Base-by-base conservation (phyloP, 2,888 invertebrate genomes). In the Trisateles emortualis region DNA sequence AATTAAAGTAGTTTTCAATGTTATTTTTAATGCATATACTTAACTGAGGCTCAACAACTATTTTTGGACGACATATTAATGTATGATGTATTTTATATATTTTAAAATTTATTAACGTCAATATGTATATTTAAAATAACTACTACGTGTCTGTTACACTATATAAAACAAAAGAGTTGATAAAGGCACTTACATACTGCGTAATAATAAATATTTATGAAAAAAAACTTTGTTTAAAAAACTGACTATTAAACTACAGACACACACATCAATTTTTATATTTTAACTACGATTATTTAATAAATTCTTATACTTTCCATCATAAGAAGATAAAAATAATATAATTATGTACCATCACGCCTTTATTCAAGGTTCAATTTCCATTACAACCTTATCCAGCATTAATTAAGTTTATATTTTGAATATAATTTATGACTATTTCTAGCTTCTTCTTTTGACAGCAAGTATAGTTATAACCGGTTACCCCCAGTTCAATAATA, bases 131-230 rank as follows among this genome's bases (percentile, higher is more conserved):
- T 11, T 44, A 19, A 14, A 26, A 6, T 6, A 26, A 26, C 1
- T 26, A 8, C 1, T 8, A 26, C n/a, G 19, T 36, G 17, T 36
- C 36, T 45, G 17, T 39, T 29, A 47, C 32, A 22, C 30, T 39
- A 39, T 44, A 16, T 9, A 44, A 38, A 30, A 38, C 44, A 19
- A 38, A 68, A 65, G 30, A 33, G 51, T 35, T 55, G 57, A 54
- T 54, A 72, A 72, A 72, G 74, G 72, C 74, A 73, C 72, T 72
- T 73, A 68, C 44, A 60, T 41, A 65, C 29, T 54, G 64, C 47
- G 33, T 69, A 48, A 55, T 52, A 49, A 41, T 58, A 30, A 41
- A 45, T 40, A 41, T 46, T 48, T 53, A 36, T 39, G 36, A 33
- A 45, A 61, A 56, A 55, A 40, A 38, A 36, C 24, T 35, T 36